Base-by-base conservation (phyloP, 2,888 invertebrate species). In the Dasypogon diadema region DNA sequence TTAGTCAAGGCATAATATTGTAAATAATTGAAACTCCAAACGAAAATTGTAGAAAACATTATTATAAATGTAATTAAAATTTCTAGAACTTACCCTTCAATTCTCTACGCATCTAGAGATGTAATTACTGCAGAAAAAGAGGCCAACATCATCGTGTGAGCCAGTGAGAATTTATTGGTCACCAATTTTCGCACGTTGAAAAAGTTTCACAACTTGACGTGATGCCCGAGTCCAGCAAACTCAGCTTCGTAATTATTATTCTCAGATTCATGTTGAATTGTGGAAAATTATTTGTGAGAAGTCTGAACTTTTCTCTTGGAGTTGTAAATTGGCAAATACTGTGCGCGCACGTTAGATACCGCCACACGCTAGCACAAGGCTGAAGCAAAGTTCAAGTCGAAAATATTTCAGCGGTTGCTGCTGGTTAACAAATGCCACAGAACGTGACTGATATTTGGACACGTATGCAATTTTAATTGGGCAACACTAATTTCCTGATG, bases 371-470 rank as follows among this genome's bases (percentile, higher is more conserved):
- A 54, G 54, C 54, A 51, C 18, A 70, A 70, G 34, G 70, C 30
- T 70, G 70, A 26, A 21, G 46, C 70, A 51, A 54, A 37, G 65
- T 65, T 65, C 65, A 65, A n/a, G 65, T 37, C 46, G 46, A 37
- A n/a, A 22, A 18, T 46, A 42, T 21, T 42, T 21, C 58, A 26
- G 37, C 58, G 58, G 37, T 37, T 4, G 60, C 37, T 60, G 60
- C 37, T 21, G 21, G 18, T 21, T 16, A 51, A 21, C 51, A 51
- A 51, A 65, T 24, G 22, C 48, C 48, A 21, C 54, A 16, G 70
- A 70, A 70, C 70, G 65, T 70, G 54, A 70, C 70, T 70, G 70
- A 70, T 54, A 70, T 70, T 70, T 24, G 70, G 54, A 54, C 54
- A 70, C 54, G 70, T 70, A 54, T 70, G 70, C 34, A 54, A 70